phyloP scores from a whole-genome alignment of 1,140 invertebrate genomes.

The Chrysomallon squamiferum region DNA sequence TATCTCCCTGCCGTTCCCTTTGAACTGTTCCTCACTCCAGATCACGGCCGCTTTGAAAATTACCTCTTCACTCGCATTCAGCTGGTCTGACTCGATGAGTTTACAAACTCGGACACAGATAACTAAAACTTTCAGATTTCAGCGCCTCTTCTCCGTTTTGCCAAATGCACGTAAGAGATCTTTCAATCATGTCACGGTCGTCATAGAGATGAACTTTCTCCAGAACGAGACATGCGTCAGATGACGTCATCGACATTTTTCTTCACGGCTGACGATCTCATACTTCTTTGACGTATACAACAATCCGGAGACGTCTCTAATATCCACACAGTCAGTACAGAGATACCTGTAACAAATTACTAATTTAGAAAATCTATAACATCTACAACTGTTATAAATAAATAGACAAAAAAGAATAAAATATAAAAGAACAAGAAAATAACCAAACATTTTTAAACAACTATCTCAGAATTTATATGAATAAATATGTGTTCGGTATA shows the following conservation, averaged over 20 bases:
- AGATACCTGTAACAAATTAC: slow-evolving; percentile 39
- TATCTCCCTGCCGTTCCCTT: neutral
- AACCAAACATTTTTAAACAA: too few relatives aligned
- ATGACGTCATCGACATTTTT: slow-evolving; percentile 77
- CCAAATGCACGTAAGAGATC: slow-evolving; percentile 27
- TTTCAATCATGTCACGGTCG: slow-evolving; percentile 27
- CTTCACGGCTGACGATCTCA: slow-evolving; percentile 77
- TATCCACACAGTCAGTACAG: slow-evolving; percentile 30
- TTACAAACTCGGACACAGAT: slow-evolving; percentile 2
- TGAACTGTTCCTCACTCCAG: neutral
- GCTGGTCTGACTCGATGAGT: neutral
- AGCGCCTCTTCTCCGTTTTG: slow-evolving; percentile 10
- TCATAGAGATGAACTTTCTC: slow-evolving; percentile 38
- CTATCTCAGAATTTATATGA: too few relatives aligned
- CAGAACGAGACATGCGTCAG: slow-evolving; percentile 72
- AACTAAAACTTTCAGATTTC: slow-evolving; percentile 15
- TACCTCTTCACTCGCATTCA: neutral
- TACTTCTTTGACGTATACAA: slow-evolving; percentile 86
- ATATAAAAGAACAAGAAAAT: too few relatives aligned
- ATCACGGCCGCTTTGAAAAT: neutral
- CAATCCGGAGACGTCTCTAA: slow-evolving; percentile 81
- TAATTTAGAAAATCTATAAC: too few relatives aligned
- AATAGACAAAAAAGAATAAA: too few relatives aligned
- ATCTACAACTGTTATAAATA: too few relatives aligned
- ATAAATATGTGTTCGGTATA: too few relatives aligned